Evolutionary conservation across 2,888 invertebrate genomes (phyloP), one percentile per base, ranked within the genome.

Genomic region (Ceratothoa steindachneri): DNA sequence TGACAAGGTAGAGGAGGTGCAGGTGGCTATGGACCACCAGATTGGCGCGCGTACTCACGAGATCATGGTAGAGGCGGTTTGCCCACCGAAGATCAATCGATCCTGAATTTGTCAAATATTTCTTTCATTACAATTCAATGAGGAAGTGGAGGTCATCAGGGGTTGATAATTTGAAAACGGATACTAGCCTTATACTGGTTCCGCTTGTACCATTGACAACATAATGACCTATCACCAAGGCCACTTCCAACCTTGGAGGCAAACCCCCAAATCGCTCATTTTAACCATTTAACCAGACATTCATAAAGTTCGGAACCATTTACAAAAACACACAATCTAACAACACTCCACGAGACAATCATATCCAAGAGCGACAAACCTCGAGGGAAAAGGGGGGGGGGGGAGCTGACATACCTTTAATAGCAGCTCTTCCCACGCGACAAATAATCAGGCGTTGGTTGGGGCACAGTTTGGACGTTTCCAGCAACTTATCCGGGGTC

Each of bases 1-100:
- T 91, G 72, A 96, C 90, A 31, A 97, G 86, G 85, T 92, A 96
- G 69, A 97, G 85, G 24, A 98, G 86, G 85, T 98, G 97, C 51
- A 95, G 87, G 82, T 90, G 89, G 81, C 92, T 92, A 81, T 90
- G 85, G 66, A 97, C 86, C 15, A 95, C 92, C 72, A 97, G 85
- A 67, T 90, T 89, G 67, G 87, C 86, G 80, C 92, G 89, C 0
- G 93, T 94, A 70, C 84, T 83, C 77, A 88, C 86, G 75, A 97
- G 85, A 83, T 96, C 95, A 5, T 86, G 85, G 81, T 92, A 89
- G n/a, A 97, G 85, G 80, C 87, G 86, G 81, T 89, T 87, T 0
- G 93, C 91, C 67, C 87, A 87, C 12, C 88, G 85, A 67, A 94
- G 86, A 80, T 93, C 91, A 80, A 97, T 88, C 74, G 91, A 90